These are phyloP conservation scores for Myotis yumanensis DNA, from an alignment of 2,113 vertebrate genomes.

Conservation along the genomic window DNA sequence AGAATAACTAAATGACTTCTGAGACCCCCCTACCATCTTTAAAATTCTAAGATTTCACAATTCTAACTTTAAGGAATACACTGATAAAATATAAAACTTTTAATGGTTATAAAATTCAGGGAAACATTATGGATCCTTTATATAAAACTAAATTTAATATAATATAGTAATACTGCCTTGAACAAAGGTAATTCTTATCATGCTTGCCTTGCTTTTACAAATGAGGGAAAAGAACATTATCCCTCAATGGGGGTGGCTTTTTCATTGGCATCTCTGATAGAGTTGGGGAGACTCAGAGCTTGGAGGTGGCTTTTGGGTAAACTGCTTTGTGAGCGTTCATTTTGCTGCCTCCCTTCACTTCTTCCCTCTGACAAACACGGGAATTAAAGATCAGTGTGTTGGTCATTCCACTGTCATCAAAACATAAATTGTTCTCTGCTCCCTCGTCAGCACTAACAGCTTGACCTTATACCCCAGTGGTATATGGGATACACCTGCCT, in stretches of 20 bases:
- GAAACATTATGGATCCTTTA: background rate
- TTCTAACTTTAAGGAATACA: background rate
- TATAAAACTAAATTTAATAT: background rate
- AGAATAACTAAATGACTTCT: background rate
- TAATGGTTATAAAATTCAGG: background rate
- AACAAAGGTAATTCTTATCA: background rate
- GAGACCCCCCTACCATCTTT: background rate
- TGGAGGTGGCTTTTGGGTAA: slow-evolving; percentile 11
- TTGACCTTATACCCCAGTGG: slow-evolving; percentile 37
- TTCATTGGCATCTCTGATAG: background rate
- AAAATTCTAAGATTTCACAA: slow-evolving; percentile 27
- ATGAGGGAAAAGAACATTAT: background rate
- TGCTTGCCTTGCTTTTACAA: background rate
- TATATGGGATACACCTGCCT: slow-evolving; percentile 41
- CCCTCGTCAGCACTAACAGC: slow-evolving; percentile 66
- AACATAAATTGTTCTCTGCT: slow-evolving; percentile 68
- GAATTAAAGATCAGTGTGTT: slow-evolving; percentile 61
- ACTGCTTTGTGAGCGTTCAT: slow-evolving; percentile 18
- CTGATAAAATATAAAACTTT: background rate
- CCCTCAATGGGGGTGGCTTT: background rate
- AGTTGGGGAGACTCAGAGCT: background rate
- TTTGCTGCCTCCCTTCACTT: slow-evolving; percentile 34
- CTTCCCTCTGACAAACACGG: slow-evolving; percentile 53
- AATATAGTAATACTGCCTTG: background rate
- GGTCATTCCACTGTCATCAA: slow-evolving; percentile 58